Conservation (phyloP, 2,113 vertebrate genomes). For the Fulica atra region DNA sequence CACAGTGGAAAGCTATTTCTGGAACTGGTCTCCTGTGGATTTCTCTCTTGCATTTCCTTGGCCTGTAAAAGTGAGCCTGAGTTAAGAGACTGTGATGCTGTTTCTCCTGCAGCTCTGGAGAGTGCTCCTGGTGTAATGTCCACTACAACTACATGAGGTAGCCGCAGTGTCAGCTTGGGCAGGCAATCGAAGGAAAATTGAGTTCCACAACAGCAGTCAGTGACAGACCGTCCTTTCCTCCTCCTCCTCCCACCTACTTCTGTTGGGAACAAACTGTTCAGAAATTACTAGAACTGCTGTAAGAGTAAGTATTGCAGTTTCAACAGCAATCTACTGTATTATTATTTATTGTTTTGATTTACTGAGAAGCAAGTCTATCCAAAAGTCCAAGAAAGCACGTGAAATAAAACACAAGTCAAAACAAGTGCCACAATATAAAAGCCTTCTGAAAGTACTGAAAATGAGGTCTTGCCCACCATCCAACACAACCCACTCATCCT, state of each 20-base stretch:
- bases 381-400: background rate
- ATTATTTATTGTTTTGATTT: background rate
- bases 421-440: background rate
- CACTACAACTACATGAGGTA: background rate
- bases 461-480: background rate
- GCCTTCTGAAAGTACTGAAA: background rate
- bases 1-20: background rate
- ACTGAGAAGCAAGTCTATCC: background rate
- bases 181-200: background rate
- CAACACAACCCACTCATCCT: background rate
- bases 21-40: background rate
- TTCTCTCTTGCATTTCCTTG: background rate
- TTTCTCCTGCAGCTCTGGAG: background rate
- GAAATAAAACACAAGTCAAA: background rate
- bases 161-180: fast-evolving
- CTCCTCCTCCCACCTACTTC: background rate
- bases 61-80: background rate
- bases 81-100: background rate
- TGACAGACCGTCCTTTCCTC: background rate
- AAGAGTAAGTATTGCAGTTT: background rate
- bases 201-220: background rate
- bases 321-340: background rate
- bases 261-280: background rate
- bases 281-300: background rate
- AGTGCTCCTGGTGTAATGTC: background rate